Evolutionary conservation across 2,888 invertebrate species (phyloP).

Genomic region (Uropetala carovei): DNA sequence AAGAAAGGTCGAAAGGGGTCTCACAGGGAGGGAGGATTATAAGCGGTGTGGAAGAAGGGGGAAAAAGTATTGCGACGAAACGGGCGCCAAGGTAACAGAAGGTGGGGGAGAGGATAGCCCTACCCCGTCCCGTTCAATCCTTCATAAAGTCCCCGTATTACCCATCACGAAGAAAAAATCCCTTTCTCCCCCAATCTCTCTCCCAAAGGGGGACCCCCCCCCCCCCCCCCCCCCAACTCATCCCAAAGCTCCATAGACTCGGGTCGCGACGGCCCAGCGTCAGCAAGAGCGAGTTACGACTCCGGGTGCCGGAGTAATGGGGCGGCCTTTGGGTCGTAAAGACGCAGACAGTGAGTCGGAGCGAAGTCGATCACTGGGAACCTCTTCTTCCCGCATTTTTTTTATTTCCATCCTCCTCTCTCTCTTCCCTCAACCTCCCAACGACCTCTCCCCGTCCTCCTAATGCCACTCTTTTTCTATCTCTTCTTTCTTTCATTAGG

Average conservation of each 20-base stretch:
- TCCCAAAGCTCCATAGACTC: background rate
- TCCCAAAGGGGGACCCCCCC: too few species aligned
- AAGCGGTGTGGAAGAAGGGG: background rate
- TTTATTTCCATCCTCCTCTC: background rate
- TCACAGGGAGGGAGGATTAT: background rate
- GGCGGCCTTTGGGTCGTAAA: constrained; percentile 37
- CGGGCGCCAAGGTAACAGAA: background rate
- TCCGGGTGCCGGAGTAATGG: constrained; percentile 28
- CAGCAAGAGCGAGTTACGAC: constrained; percentile 57
- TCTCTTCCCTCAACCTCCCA: background rate
- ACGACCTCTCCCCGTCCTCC: background rate
- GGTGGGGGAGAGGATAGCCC: too few species aligned
- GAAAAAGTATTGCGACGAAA: background rate
- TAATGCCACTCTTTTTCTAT: background rate
- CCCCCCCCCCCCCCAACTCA: background rate
- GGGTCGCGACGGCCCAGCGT: constrained; percentile 43
- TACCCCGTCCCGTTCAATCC: too few species aligned
- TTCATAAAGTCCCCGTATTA: background rate
- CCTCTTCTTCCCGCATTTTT: background rate
- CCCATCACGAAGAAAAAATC: background rate
- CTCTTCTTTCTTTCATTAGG: background rate
- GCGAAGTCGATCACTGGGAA: constrained; percentile 34
- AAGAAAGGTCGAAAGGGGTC: background rate
- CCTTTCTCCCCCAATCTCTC: background rate
- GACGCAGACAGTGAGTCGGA: constrained; percentile 37